A percentile compares a stretch with the other conserved stretches of the same genome.
phyloP scores from a whole-genome alignment of 2,797 vertebrate genomes.

The Amblyopsis hoosieri region DNA sequence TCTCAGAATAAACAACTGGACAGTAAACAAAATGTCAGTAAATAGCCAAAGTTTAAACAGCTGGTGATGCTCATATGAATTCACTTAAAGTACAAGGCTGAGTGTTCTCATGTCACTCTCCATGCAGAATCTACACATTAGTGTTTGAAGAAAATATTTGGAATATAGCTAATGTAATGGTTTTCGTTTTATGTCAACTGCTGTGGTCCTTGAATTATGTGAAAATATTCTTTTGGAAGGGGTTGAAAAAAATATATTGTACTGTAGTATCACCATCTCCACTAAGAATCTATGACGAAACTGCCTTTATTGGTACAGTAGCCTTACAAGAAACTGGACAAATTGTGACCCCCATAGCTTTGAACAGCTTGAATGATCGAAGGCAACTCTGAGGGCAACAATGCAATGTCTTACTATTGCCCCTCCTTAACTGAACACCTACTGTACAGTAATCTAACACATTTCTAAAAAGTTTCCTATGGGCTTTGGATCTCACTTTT shows the following conservation, averaged over 20 bases:
- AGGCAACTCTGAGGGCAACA: conserved; percentile 25
- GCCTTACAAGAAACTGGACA: conserved; percentile 18
- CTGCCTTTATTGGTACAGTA: conserved; percentile 24
- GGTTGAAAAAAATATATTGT: conserved; percentile 1
- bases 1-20: conserved; percentile 78
- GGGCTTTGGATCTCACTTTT: conserved; percentile 1
- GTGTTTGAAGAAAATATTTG: conserved; percentile 31
- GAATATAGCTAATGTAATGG: neutral
- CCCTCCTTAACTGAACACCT: conserved; percentile 28
- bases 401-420: conserved; percentile 17
- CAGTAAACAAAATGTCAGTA: conserved; percentile 77
- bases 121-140: conserved; percentile 17
- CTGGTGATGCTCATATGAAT: conserved; percentile 72
- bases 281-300: neutral
- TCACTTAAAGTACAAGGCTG: conserved; percentile 25
- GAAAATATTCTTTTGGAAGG: neutral
- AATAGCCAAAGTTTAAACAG: conserved; percentile 82
- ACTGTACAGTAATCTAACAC: conserved; percentile 9
- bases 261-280: conserved; percentile 5
- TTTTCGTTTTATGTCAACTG: too few species aligned
- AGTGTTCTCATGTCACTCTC: conserved; percentile 17
- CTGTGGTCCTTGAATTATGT: conserved; percentile 5
- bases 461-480: neutral
- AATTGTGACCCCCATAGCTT: conserved; percentile 3
- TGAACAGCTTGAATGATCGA: too few species aligned